phyloP scores from a whole-genome alignment of 2,888 invertebrate genomes.

The Tenthredo distinguenda region DNA sequence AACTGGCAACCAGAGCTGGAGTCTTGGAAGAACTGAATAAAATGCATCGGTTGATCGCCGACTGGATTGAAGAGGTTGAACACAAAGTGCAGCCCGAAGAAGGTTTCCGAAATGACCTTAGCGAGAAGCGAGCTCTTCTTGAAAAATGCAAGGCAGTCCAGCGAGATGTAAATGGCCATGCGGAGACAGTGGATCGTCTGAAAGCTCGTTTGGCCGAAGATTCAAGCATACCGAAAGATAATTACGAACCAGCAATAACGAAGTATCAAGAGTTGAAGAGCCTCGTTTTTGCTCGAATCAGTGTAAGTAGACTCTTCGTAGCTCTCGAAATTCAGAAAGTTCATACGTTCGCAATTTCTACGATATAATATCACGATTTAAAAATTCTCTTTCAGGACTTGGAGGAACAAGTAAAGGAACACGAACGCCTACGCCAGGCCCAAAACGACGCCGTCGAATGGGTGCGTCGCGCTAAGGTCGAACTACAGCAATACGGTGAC shows the following conservation, averaged over 20 bases:
- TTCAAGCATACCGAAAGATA: slow-evolving; percentile 83
- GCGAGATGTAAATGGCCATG: slow-evolving; percentile 90
- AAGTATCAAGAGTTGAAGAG: slow-evolving; percentile 87
- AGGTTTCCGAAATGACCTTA: slow-evolving; percentile 89
- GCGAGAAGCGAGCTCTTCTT: slow-evolving; percentile 93
- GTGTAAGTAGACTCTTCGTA: slow-evolving; percentile 77
- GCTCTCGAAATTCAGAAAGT: slow-evolving; percentile 49
- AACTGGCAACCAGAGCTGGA: slow-evolving; percentile 86
- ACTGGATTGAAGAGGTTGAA: slow-evolving; percentile 95
- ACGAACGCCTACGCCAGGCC: slow-evolving; percentile 92
- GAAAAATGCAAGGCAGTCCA: slow-evolving; percentile 93
- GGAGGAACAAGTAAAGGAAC: slow-evolving; percentile 91
- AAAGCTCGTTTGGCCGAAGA: slow-evolving; percentile 88
- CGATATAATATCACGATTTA: slow-evolving; percentile 43
- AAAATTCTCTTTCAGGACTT: slow-evolving; percentile 80
- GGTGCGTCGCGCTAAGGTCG: slow-evolving; percentile 89
- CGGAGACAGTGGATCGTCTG: slow-evolving; percentile 88
- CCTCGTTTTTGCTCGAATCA: slow-evolving; percentile 84
- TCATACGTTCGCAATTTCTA: not conserved
- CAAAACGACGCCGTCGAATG: slow-evolving; percentile 92
- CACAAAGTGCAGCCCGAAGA: slow-evolving; percentile 89
- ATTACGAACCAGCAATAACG: slow-evolving; percentile 85
- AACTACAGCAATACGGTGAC: slow-evolving; percentile 91
- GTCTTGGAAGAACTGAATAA: slow-evolving; percentile 94
- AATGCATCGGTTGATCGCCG: slow-evolving; percentile 87